Percentiles rank a stretch among this genome's conserved stretches.
phyloP scores from a whole-genome alignment of 2,797 vertebrate genomes.

The Agapornis canus region DNA sequence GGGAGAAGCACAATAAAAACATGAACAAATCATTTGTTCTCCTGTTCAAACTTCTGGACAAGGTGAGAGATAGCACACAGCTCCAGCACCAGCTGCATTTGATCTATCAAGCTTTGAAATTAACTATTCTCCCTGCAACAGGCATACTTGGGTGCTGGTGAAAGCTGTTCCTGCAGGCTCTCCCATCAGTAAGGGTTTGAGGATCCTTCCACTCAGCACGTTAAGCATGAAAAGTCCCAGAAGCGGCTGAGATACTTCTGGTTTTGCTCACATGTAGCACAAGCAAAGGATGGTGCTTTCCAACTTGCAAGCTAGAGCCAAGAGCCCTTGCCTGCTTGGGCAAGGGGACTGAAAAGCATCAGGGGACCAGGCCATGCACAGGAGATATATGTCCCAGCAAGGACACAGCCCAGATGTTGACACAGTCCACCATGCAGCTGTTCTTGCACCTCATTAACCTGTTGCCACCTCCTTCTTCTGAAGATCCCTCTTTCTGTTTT shows the following conservation, averaged over 20 bases:
- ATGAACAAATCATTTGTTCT: not conserved
- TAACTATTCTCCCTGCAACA: not conserved
- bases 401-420: not conserved
- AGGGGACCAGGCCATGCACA: not conserved
- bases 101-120: not conserved
- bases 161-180: not conserved
- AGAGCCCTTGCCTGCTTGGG: not conserved
- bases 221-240: not conserved
- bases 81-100: conserved; percentile 27
- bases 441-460: not conserved
- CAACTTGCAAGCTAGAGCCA: not conserved
- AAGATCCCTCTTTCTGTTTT: not conserved
- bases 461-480: not conserved
- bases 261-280: not conserved
- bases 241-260: not conserved
- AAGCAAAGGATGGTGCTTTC: not conserved
- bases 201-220: not conserved
- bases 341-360: not conserved
- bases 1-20: not conserved
- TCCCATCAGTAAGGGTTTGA: rapidly evolving
- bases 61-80: not conserved
- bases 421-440: not conserved
- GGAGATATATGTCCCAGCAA: not conserved
- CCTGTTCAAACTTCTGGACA: conserved; percentile 31
- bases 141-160: not conserved